phyloP scores from a whole-genome alignment of 1,140 invertebrate species.

The Plectus sambesii region DNA sequence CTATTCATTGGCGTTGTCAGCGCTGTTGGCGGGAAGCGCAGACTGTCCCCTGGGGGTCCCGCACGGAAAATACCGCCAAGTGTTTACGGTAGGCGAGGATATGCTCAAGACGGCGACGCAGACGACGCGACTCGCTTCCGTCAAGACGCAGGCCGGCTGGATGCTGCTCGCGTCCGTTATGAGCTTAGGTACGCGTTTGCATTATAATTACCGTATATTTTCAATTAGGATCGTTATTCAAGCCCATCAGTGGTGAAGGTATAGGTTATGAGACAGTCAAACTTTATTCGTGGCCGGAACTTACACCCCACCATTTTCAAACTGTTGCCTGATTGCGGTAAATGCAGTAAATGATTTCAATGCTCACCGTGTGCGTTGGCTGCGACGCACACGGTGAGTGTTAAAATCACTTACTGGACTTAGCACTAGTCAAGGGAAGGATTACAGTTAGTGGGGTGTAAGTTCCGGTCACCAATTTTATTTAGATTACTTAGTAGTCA shows the following conservation, averaged over 20 bases:
- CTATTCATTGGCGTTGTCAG: slow-evolving; percentile 81
- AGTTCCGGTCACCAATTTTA: too few relatives aligned
- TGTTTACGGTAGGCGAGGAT: slow-evolving; percentile 94
- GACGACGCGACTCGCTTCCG: slow-evolving; percentile 82
- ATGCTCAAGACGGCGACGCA: slow-evolving; percentile 78
- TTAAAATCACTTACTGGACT: too few relatives aligned
- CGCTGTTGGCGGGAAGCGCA: slow-evolving; percentile 76
- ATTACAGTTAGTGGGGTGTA: too few relatives aligned
- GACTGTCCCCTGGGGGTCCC: slow-evolving; percentile 85
- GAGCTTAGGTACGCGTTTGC: slow-evolving; percentile 64
- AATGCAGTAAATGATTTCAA: too few relatives aligned
- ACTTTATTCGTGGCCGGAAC: too few relatives aligned
- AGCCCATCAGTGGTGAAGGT: slow-evolving; percentile 12
- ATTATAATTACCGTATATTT: slow-evolving; percentile 46
- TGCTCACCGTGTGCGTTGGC: too few relatives aligned
- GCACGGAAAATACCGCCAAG: slow-evolving; percentile 71
- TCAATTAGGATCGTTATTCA: slow-evolving; percentile 18
- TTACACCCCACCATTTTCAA: too few relatives aligned
- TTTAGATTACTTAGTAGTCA: neutral
- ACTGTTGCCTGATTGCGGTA: too few relatives aligned
- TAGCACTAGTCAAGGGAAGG: too few relatives aligned
- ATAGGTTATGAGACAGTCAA: slow-evolving; percentile 10
- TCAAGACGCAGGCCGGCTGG: slow-evolving; percentile 92
- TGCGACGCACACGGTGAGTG: too few relatives aligned
- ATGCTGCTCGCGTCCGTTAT: slow-evolving; percentile 88